A percentile compares a stretch with the other conserved stretches of the same genome.
phyloP scores from a whole-genome alignment of 2,888 invertebrate genomes.

The Sarcophaga rosellei region DNA sequence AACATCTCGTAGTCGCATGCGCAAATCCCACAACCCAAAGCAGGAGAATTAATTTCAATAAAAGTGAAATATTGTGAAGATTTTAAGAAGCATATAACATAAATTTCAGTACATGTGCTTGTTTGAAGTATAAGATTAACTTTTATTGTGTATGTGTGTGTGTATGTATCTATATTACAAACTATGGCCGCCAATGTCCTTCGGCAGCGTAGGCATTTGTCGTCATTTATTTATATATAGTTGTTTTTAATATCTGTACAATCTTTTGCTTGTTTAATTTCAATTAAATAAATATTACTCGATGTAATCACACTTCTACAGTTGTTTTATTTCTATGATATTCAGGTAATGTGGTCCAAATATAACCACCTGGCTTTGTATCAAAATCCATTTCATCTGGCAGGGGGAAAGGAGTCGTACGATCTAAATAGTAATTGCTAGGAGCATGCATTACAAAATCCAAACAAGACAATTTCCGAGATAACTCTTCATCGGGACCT shows the following conservation, averaged over 20 bases:
- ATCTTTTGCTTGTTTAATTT: constrained; percentile 3
- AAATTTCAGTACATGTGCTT: too few species aligned
- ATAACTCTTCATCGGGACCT: constrained; percentile 94
- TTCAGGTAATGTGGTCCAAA: constrained; percentile 85
- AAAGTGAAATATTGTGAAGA: constrained; percentile 1
- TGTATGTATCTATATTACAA: neutral
- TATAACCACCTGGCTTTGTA: constrained; percentile 83
- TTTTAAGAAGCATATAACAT: too few species aligned
- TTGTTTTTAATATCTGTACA: neutral
- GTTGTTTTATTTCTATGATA: constrained; percentile 70
- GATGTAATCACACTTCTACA: constrained; percentile 20
- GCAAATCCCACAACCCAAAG: constrained; percentile 26
- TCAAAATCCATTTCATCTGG: constrained; percentile 81
- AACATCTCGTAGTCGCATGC: constrained; percentile 2
- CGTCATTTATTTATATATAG: neutral
- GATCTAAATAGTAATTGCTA: constrained; percentile 92
- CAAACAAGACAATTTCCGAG: constrained; percentile 92
- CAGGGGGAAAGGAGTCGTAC: constrained; percentile 88
- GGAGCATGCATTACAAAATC: constrained; percentile 97
- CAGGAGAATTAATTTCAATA: constrained; percentile 36
- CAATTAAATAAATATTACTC: constrained; percentile 41
- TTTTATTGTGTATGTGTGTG: neutral
- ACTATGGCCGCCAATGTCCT: neutral
- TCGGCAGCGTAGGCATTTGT: too few species aligned
- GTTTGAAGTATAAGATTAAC: neutral